Conservation (phyloP, 2,888 invertebrate genomes). For the Caenorhabditis angaria region DNA sequence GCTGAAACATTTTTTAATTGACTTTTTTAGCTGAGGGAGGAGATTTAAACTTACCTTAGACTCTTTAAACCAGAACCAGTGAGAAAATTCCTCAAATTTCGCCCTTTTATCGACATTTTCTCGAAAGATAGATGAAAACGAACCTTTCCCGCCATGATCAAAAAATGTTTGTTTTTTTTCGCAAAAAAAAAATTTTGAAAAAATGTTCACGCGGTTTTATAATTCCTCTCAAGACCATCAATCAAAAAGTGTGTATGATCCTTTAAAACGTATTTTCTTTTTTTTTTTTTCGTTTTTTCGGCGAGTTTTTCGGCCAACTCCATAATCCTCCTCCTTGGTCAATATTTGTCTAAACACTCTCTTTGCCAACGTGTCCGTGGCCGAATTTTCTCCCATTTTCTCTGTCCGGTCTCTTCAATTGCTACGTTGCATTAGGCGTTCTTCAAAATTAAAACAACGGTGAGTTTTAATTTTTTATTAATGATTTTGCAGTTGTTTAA, state of each 20-base stretch:
- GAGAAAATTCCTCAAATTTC: background rate
- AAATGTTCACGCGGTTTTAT: no score
- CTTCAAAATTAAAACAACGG: background rate
- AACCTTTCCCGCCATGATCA: background rate
- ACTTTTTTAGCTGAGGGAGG: no score
- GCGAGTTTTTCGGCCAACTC: background rate
- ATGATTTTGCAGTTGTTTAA: background rate
- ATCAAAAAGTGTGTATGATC: background rate
- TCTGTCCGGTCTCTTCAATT: background rate
- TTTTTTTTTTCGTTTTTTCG: background rate
- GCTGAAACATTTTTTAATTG: conserved; percentile 18
- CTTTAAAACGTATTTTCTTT: background rate
- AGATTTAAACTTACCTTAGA: background rate
- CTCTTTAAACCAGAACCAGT: background rate
- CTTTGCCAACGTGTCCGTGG: conserved; percentile 2
- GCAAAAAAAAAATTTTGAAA: background rate
- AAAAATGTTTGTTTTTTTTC: background rate
- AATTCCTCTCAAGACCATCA: background rate
- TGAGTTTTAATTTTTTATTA: background rate
- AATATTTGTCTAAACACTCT: conserved; percentile 1
- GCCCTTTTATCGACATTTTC: conserved; percentile 7
- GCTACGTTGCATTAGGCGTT: conserved; percentile 2
- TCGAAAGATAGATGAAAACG: conserved; percentile 14
- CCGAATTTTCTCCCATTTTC: background rate
- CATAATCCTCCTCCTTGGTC: conserved; percentile 2